phyloP scores from a whole-genome alignment of 2,113 vertebrate species.

The Cheirogaleus medius region DNA sequence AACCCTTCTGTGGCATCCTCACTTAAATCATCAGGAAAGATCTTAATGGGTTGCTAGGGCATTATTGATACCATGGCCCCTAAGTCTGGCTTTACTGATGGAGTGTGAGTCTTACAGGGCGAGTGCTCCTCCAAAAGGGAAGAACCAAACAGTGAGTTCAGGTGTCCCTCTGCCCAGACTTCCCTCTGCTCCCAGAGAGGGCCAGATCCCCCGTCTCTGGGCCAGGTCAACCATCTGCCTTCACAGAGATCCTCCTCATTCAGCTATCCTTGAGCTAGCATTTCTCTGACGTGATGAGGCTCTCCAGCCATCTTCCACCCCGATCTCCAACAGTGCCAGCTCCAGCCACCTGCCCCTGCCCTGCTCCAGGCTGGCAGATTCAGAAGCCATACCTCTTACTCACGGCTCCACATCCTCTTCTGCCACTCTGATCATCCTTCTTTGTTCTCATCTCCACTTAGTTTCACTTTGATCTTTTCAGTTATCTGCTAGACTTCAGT shows the following conservation, averaged over 20 bases:
- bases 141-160: neutral
- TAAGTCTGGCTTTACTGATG: neutral
- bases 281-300: neutral
- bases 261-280: neutral
- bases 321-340: neutral
- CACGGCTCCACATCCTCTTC: neutral
- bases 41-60: neutral
- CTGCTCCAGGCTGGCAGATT: neutral
- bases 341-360: neutral
- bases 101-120: slow-evolving; percentile 21
- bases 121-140: neutral
- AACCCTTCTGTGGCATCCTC: neutral
- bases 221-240: neutral
- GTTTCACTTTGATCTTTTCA: neutral
- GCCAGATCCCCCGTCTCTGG: neutral
- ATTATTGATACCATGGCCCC: neutral
- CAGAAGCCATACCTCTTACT: neutral
- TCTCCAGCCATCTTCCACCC: neutral
- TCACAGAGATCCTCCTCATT: neutral
- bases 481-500: neutral
- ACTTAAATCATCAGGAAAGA: neutral
- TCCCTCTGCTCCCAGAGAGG: neutral
- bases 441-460: neutral
- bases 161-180: neutral
- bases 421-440: neutral